phyloP scores from a whole-genome alignment of 2,797 vertebrate genomes.

The Falco berigora region DNA sequence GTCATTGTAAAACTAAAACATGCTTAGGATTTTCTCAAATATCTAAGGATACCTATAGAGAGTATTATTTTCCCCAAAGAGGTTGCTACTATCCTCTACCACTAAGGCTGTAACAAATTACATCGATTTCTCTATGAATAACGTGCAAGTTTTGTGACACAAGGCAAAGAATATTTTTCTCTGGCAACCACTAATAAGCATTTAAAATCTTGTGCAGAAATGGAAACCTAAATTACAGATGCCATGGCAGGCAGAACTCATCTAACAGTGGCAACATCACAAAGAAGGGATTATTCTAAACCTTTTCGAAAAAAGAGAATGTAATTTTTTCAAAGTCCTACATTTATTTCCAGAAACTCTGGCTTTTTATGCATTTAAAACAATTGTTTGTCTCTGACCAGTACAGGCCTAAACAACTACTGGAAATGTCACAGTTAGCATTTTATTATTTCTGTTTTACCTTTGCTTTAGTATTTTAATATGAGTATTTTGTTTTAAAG shows the following conservation, averaged over 20 bases:
- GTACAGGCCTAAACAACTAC: not conserved
- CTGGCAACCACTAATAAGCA: slow-evolving; percentile 50
- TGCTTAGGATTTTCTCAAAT: not conserved
- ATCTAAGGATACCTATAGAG: not conserved
- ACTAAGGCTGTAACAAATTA: slow-evolving; percentile 17
- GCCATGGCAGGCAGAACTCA: slow-evolving; percentile 50
- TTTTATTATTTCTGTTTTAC: not conserved
- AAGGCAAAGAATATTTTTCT: slow-evolving; percentile 55
- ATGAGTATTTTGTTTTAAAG: not conserved
- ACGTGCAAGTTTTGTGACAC: slow-evolving; percentile 44
- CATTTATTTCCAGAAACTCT: not conserved
- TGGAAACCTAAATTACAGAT: slow-evolving; percentile 66
- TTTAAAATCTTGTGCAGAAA: slow-evolving; percentile 62
- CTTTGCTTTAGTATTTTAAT: not conserved
- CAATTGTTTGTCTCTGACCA: not conserved
- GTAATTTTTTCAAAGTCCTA: not conserved
- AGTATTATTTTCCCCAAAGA: not conserved
- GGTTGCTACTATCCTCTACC: slow-evolving; percentile 7
- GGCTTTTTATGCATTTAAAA: not conserved
- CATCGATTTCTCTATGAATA: slow-evolving; percentile 38
- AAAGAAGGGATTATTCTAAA: slow-evolving; percentile 36
- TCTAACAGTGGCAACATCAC: slow-evolving; percentile 28
- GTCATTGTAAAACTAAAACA: not conserved
- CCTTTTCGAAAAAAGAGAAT: not conserved
- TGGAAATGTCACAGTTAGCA: not conserved